These are phyloP conservation scores for Pterostichus niger DNA, from an alignment of 2,888 invertebrate species.

Conservation along the genomic window DNA sequence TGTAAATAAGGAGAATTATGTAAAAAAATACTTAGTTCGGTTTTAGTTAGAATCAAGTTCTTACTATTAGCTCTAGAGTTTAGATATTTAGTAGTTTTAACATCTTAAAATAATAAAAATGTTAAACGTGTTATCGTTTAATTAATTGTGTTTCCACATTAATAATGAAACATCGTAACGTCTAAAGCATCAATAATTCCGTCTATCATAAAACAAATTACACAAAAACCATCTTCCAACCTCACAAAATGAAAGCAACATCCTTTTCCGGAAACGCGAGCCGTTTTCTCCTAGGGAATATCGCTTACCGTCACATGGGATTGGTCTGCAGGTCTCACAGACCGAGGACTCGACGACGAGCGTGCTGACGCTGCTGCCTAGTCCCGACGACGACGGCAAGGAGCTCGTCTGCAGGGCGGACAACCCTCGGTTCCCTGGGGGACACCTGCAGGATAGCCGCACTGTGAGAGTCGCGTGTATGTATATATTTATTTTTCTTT, in stretches of 20 bases:
- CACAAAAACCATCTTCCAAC: too few relatives aligned
- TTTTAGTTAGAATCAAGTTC: too few relatives aligned
- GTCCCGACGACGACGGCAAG: constrained; percentile 89
- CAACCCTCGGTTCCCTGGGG: constrained; percentile 92
- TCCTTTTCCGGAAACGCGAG: neutral
- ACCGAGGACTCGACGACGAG: constrained; percentile 86
- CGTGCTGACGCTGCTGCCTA: constrained; percentile 86
- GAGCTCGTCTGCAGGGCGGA: constrained; percentile 91
- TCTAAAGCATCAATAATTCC: too few relatives aligned
- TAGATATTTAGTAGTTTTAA: too few relatives aligned
- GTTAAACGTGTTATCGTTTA: too few relatives aligned
- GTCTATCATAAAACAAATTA: too few relatives aligned
- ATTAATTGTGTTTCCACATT: too few relatives aligned
- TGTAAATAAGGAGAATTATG: too few relatives aligned
- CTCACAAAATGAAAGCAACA: neutral
- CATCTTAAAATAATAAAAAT: too few relatives aligned
- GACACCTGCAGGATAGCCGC: constrained; percentile 87
- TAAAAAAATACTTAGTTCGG: too few relatives aligned
- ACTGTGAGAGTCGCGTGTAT: constrained; percentile 91
- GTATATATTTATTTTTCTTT: constrained; percentile 75
- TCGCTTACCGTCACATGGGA: constrained; percentile 21
- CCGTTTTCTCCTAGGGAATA: neutral
- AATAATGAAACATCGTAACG: too few relatives aligned
- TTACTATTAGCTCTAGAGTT: too few relatives aligned
- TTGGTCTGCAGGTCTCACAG: constrained; percentile 79